Base-by-base conservation (phyloP, 2,113 vertebrate species). In the Leptosomus discolor region DNA sequence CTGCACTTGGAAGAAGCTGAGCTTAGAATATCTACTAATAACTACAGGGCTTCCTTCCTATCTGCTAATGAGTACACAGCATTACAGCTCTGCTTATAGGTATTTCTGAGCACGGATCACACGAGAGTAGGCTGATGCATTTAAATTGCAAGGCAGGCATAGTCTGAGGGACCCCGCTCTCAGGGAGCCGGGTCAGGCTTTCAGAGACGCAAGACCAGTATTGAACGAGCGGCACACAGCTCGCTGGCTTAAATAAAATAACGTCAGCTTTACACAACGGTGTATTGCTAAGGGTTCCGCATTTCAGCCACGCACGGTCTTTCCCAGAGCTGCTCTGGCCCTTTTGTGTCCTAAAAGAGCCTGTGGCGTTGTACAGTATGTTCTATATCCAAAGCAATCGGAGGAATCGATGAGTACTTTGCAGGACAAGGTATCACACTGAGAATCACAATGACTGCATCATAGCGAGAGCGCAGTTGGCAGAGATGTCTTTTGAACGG, bases 91-190 rank as follows among this genome's bases (percentile, higher is more conserved):
- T 37, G 36, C 19, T 30, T 21, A 2, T 8, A 43, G 75, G 2
- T 22, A 1, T 4, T 32, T 29, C 36, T 18, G 17, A 43, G 50
- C 50, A 24, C 0, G 18, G 71, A 14, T n/a, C 41, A 1, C 0
- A 19, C 0, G 5, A 14, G n/a, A 54, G 3, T 0, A 56, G 58
- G 14, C 41, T 27, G 5, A 11, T 5, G 5, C 5, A 2, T 9
- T 46, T 6, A 0, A 30, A 21, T 3, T 15, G 34, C 69, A 15
- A 54, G 65, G 60, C 85, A 69, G 70, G 43, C 6, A 3, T 5
- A 5, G 16, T 56, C 48, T 3, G 19, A 7, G 30, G 57, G 61
- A 37, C 36, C 29, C 9, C 41, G 17, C 29, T 3, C n/a, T n/a
- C n/a, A n/a, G 48, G 30, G 53, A 50, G 32, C 9, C 4, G 43